These are phyloP conservation scores for Tachuris rubrigastra DNA, from an alignment of 2,113 vertebrate genomes.

Conservation along the genomic window DNA sequence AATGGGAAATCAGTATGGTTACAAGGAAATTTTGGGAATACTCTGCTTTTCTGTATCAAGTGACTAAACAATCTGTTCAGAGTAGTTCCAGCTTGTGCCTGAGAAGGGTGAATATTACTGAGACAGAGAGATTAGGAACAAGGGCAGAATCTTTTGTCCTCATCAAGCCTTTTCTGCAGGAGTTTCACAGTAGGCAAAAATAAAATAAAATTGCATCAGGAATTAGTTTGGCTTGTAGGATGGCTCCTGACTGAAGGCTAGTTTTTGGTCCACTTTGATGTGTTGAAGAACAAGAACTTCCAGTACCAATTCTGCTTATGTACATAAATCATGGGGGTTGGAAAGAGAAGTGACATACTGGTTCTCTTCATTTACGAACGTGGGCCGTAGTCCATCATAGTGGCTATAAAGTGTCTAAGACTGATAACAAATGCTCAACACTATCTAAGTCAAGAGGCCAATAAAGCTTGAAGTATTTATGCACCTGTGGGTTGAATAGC, in stretches of 20 bases:
- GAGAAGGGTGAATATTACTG: fast-evolving
- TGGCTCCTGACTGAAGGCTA: conserved; percentile 51
- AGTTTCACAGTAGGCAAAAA: conserved; percentile 30
- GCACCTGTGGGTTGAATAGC: conserved; percentile 49
- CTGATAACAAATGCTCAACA: conserved; percentile 2
- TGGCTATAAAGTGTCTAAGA: background rate
- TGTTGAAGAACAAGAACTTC: conserved; percentile 63
- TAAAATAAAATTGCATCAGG: conserved; percentile 45
- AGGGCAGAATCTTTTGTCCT: background rate
- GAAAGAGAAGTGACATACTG: background rate
- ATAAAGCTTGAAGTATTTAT: conserved; percentile 25
- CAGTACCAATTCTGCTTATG: conserved; percentile 45
- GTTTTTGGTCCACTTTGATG: conserved; percentile 63
- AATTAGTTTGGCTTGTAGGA: background rate
- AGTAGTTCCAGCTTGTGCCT: background rate
- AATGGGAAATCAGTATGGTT: background rate
- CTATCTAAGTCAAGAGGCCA: background rate
- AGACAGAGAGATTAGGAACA: background rate
- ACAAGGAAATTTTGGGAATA: background rate
- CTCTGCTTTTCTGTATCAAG: background rate
- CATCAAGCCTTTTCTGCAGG: background rate
- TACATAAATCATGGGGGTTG: background rate
- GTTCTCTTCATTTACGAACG: background rate
- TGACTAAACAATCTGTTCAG: background rate
- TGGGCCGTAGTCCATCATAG: background rate